Base-by-base conservation (phyloP, 1,140 invertebrate genomes). In the Littorina saxatilis region DNA sequence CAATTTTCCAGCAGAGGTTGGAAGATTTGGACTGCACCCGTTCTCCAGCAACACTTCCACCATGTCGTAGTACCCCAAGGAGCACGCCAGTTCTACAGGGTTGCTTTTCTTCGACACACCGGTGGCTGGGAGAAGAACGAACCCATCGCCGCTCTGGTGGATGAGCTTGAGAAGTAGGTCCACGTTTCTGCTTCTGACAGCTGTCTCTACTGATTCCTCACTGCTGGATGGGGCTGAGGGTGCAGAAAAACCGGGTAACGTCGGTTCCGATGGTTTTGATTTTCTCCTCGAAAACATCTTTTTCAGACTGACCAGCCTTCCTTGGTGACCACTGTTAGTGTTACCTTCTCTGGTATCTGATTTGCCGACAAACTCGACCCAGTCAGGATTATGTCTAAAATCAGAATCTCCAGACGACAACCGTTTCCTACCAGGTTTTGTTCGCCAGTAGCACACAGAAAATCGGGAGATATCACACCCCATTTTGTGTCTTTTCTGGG, bases 11-110 rank as follows among this genome's bases (percentile, higher is more conserved):
- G 80, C 66, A 17, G 80, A 84, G n/a, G 87, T 88, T 40, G 87
- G 87, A 27, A 88, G 75, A 77, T 88, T 87, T 32, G 87, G 82
- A 74, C 87, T 88, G 80, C 87, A 88, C 13, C 87, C 87, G 78
- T 88, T 86, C 7, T 87, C 80, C 27, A 88, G 66, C 47, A 87
- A 88, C 55, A 88, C 35, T 20, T 86, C 50, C 11, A 88, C 80
- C 27, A 87, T 84, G 63, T 87, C 82, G 27, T 80, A 85, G 50
- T 86, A 80, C 0, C 87, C 87, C 47, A 86, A 61, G 7, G 79
- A 79, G 55, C 87, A 88, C 2, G 87, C 85, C 20, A 83, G 32
- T 72, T 87, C 86, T 9, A 88, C 85, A 13, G 86, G 84, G 68
- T 72, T 86, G 11, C 73, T 55, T 15, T 77, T 77, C 55, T 72